phyloP scores from a whole-genome alignment of 2,888 invertebrate genomes.

The Arrhopalites spinosus region DNA sequence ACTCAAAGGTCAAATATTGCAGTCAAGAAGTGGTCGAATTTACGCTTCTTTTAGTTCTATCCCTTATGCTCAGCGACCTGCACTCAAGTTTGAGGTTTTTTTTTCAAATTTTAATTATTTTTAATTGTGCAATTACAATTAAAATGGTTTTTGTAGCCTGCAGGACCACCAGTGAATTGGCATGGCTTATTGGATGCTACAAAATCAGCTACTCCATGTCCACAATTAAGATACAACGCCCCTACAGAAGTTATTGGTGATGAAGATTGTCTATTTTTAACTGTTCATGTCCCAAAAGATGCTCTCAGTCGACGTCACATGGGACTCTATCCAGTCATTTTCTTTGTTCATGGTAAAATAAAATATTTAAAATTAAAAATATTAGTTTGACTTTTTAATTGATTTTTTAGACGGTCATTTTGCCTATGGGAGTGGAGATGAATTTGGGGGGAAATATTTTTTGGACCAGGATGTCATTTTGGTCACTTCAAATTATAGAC shows the following conservation, averaged over 20 bases:
- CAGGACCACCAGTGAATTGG: no score
- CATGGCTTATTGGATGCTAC: constrained; percentile 5
- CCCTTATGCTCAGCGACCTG: constrained; percentile 8
- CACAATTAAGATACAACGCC: neutral
- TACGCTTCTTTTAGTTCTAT: neutral
- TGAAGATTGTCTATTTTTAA: constrained; percentile 25
- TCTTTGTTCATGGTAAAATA: constrained; percentile 18
- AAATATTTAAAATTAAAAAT: neutral
- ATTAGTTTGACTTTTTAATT: neutral
- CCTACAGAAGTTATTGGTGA: constrained; percentile 19
- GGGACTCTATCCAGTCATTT: constrained; percentile 6
- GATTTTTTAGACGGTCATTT: neutral
- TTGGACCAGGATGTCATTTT: constrained; percentile 7
- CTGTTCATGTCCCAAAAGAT: constrained; percentile 23
- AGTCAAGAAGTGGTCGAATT: neutral
- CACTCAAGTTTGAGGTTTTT: no score
- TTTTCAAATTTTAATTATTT: no score
- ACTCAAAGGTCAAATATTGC: constrained; percentile 3
- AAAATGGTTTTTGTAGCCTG: no score
- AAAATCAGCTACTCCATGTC: constrained; percentile 11
- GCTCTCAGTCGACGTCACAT: neutral
- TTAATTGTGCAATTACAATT: no score
- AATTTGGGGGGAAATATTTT: constrained; percentile 5
- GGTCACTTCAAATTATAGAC: constrained; percentile 1
- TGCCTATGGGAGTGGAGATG: constrained; percentile 6